Base-by-base conservation (phyloP, 2,797 vertebrate species). In the Urophycis tenuis region DNA sequence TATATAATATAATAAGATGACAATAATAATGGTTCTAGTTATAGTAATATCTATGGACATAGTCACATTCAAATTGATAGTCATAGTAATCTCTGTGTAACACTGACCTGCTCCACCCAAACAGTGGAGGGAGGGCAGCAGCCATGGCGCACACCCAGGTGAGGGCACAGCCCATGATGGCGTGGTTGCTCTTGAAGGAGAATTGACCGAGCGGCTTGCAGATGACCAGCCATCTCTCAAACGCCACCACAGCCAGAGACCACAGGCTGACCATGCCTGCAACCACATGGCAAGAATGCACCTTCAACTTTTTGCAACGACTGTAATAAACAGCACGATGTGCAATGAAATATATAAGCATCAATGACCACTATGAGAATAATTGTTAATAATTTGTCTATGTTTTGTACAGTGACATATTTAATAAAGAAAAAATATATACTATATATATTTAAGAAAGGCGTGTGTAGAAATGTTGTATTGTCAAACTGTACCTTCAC, bases 261-360 rank as follows among this genome's bases (percentile, higher is more conserved):
- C 93, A 94, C 29, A 95, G 85, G 83, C 91, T 91, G 8, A 94
- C 92, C 92, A 94, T 93, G 75, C 94, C 94, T 94, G 87, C 17
- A 81, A 79, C 1, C 76, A 84, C 36, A 85, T 29, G 75, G 9
- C 67, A 31, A 32, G 30, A 31, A 70, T 70, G 14, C 11, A 70
- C 25, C n/a, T 41, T 15, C 14, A 41, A 3, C 39, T 41, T 41
- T 41, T 41, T 41, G 39, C 5, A 41, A 41, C 39, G 14, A 41
- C 12, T 15, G 39, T 15, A 41, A 41, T 41, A 15, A 41, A 41
- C 39, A 41, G 39, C 39, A 3, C 39, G 17, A 60, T 60, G 15
- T 7, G 25, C 8, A n/a, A 12, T 67, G 10, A 25, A 29, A 67
- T 25, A 29, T 67, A 14, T 60, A 7, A 25, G 22, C 53, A 25